phyloP scores from a whole-genome alignment of 2,113 vertebrate species.

The Brachyhypopomus gauderio region DNA sequence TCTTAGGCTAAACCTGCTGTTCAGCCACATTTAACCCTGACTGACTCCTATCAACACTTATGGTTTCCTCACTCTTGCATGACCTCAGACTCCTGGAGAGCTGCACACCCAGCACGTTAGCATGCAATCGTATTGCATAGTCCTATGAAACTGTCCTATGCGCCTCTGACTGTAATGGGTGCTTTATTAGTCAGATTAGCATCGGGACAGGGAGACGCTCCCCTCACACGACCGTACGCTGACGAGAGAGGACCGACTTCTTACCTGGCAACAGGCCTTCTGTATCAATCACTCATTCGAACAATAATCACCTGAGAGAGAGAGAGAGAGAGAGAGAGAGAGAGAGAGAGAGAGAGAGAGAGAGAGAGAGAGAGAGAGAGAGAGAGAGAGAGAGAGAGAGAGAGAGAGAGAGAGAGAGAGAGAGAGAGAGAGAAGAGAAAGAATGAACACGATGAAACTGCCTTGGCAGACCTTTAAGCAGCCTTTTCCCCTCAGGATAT shows the following conservation, averaged over 20 bases:
- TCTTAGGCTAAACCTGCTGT: background rate
- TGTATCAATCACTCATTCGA: constrained; percentile 78
- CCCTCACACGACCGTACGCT: background rate
- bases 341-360: constrained; percentile 23
- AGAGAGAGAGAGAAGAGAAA: constrained; percentile 11
- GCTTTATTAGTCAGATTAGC: background rate
- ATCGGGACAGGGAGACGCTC: background rate
- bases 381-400: constrained; percentile 13
- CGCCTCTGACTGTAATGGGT: background rate
- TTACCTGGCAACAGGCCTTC: constrained; percentile 71
- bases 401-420: constrained; percentile 16
- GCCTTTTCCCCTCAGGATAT: background rate
- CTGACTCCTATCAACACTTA: background rate
- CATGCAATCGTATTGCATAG: too few species aligned
- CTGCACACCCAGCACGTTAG: too few species aligned
- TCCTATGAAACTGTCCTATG: too few species aligned
- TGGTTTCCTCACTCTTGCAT: too few species aligned
- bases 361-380: constrained; percentile 35
- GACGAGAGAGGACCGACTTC: background rate
- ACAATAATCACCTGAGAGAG: constrained; percentile 60
- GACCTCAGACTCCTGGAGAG: too few species aligned
- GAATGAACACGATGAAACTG: background rate
- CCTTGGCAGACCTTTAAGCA: background rate
- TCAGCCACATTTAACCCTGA: background rate
- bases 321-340: constrained; percentile 5